A percentile compares a stretch with the other conserved stretches of the same genome.
Conservation (phyloP, 2,888 invertebrate genomes). For the Oxyteleia sp. region DNA sequence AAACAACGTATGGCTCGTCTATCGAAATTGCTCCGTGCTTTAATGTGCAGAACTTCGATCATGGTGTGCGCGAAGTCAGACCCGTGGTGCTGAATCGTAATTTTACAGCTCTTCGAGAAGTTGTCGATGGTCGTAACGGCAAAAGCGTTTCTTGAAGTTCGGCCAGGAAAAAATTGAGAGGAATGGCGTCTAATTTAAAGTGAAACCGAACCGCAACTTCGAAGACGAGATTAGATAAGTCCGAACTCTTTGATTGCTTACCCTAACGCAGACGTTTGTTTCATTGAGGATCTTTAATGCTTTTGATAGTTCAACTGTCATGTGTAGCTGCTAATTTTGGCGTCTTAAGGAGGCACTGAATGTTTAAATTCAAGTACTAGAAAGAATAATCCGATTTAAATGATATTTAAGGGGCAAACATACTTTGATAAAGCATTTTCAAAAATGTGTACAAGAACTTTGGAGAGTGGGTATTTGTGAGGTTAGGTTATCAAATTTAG, state of each 20-base stretch:
- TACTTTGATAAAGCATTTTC: no score
- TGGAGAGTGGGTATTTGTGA: no score
- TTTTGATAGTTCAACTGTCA: conserved; percentile 8
- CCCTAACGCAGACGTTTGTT: conserved; percentile 48
- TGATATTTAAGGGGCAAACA: no score
- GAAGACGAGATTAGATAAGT: conserved; percentile 66
- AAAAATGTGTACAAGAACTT: no score
- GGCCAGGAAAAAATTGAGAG: conserved; percentile 65
- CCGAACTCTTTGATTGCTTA: conserved; percentile 66
- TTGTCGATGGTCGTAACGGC: conserved; percentile 76
- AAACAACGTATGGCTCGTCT: conserved; percentile 75
- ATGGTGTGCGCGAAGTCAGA: conserved; percentile 49
- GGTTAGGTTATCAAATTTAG: no score
- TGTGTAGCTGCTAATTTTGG: no score
- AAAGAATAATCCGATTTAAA: no score
- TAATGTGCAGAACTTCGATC: conserved; percentile 81
- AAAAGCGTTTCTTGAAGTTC: conserved; percentile 71
- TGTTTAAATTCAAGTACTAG: no score
- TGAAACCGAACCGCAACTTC: conserved; percentile 64
- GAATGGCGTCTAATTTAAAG: conserved; percentile 69
- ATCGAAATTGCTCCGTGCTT: conserved; percentile 80
- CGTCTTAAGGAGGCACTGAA: no score
- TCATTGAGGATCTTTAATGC: conserved; percentile 59
- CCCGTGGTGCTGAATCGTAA: conserved; percentile 71
- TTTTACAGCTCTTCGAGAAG: conserved; percentile 66